Evolutionary conservation across 2,797 vertebrate genomes (phyloP).

Genomic region (Australoheros facetus): DNA sequence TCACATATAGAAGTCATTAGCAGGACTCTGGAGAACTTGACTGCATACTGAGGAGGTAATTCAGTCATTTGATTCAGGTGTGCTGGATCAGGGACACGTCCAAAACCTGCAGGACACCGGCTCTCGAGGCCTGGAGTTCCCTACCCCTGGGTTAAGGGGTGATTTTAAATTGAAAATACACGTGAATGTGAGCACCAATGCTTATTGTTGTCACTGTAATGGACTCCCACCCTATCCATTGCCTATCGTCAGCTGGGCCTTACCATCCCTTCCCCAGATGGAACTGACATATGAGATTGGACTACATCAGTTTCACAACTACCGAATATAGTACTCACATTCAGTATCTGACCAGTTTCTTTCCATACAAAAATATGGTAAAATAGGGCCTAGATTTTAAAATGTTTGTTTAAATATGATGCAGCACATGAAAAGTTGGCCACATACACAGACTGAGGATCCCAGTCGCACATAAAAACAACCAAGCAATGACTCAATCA

Average conservation of each 20-base stretch:
- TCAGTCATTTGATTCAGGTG: too few relatives aligned
- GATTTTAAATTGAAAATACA: not conserved
- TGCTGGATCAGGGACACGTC: too few relatives aligned
- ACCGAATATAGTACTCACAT: not conserved
- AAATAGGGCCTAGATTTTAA: fast-evolving
- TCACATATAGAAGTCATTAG: too few relatives aligned
- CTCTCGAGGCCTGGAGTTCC: too few relatives aligned
- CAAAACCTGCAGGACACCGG: too few relatives aligned
- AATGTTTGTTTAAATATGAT: not conserved
- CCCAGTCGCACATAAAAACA: not conserved
- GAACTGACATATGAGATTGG: not conserved
- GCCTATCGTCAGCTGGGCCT: not conserved
- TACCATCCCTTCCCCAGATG: not conserved
- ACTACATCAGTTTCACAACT: not conserved
- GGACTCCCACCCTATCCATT: not conserved
- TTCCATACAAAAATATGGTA: not conserved
- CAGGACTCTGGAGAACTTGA: too few relatives aligned
- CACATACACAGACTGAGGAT: not conserved
- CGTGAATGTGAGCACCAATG: not conserved
- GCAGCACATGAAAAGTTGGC: fast-evolving
- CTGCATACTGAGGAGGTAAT: too few relatives aligned
- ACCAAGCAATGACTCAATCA: not conserved
- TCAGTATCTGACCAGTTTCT: not conserved
- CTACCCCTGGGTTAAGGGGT: too few relatives aligned
- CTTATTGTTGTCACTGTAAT: not conserved